phyloP scores from a whole-genome alignment of 2,113 vertebrate species.

The Prietella phreatophila region DNA sequence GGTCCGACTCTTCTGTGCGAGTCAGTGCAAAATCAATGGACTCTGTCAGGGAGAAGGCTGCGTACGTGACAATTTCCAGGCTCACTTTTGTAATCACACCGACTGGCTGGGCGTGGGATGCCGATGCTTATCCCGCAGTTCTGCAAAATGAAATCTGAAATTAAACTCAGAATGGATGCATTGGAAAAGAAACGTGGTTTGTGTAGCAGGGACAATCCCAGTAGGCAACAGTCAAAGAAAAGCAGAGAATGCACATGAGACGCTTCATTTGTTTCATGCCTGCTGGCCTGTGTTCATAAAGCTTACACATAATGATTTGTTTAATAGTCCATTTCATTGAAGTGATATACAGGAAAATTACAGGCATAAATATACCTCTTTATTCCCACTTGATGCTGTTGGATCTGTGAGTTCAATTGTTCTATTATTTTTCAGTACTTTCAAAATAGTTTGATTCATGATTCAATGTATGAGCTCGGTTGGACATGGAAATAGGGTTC shows the following conservation, averaged over 20 bases:
- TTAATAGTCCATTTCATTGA: neutral
- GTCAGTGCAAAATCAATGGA: slow-evolving; percentile 43
- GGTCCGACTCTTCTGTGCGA: slow-evolving; percentile 28
- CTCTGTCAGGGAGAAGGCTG: slow-evolving; percentile 37
- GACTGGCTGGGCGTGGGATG: slow-evolving; percentile 55
- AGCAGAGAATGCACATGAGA: slow-evolving; percentile 1
- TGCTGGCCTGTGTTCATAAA: slow-evolving; percentile 21
- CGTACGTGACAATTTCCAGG: slow-evolving; percentile 42
- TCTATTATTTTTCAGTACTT: neutral
- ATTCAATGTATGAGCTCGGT: neutral
- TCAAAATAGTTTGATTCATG: neutral
- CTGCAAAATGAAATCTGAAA: slow-evolving; percentile 60
- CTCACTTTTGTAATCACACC: slow-evolving; percentile 55
- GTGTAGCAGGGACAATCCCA: slow-evolving; percentile 20
- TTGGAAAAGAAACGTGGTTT: slow-evolving; percentile 15
- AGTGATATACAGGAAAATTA: neutral
- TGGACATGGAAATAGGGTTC: neutral
- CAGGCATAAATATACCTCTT: neutral
- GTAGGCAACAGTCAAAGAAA: neutral
- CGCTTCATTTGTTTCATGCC: slow-evolving; percentile 22
- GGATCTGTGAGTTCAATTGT: neutral
- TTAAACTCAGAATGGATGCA: slow-evolving; percentile 35
- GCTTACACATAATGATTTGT: neutral
- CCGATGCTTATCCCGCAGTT: slow-evolving; percentile 62
- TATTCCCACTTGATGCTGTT: neutral